phyloP scores from a whole-genome alignment of 1,140 invertebrate species.

The Phenacoccus solenopsis region DNA sequence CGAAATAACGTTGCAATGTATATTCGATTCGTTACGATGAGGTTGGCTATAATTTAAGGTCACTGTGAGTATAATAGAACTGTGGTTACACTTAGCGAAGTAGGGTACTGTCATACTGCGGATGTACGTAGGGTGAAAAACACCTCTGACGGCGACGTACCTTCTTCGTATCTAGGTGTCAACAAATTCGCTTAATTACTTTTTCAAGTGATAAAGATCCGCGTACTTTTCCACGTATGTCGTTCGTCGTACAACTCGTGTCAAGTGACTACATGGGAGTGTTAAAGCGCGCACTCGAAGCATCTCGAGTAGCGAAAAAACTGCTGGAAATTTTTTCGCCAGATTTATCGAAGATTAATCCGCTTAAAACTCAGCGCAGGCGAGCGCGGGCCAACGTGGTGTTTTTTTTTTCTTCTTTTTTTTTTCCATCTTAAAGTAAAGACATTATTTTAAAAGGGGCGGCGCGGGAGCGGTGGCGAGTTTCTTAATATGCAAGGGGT shows the following conservation, averaged over 20 bases:
- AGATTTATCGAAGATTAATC: constrained; percentile 17
- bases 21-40: too few species aligned
- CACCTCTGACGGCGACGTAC: too few species aligned
- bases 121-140: too few species aligned
- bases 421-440: constrained; percentile 8
- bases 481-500: constrained; percentile 17
- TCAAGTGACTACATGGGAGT: not conserved
- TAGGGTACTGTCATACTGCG: too few species aligned
- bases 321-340: constrained; percentile 1
- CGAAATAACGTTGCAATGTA: too few species aligned
- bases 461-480: not conserved
- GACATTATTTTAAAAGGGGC: constrained; percentile 7
- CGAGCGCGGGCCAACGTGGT: not conserved
- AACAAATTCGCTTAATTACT: not conserved
- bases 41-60: too few species aligned
- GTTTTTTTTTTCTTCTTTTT: not conserved
- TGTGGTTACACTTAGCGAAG: too few species aligned
- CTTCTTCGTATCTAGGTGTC: not conserved
- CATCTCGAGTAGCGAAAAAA: not conserved
- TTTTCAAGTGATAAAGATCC: not conserved
- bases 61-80: too few species aligned
- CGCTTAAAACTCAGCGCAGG: constrained; percentile 4
- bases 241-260: not conserved
- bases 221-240: not conserved
- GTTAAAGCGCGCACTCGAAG: not conserved